phyloP scores from a whole-genome alignment of 37 sponge, comb jelly and placozoan species.

The Halisarca cf. caerulea region DNA sequence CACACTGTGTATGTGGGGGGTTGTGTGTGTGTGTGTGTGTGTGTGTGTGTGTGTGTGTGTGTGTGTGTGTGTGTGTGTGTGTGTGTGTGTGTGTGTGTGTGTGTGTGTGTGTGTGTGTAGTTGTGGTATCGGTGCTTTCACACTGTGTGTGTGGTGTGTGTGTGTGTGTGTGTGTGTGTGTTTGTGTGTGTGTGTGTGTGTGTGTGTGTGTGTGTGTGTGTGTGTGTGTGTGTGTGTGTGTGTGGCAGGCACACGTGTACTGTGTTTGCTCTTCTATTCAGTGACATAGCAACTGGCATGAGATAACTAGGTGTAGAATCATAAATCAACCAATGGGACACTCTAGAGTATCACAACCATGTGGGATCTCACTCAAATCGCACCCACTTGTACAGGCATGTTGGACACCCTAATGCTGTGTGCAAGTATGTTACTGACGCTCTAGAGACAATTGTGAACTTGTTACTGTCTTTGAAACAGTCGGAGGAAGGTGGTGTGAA shows the following conservation, averaged over 20 bases:
- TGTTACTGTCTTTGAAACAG: too few species aligned
- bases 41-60: slow-evolving; percentile 28
- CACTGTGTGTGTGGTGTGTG: not conserved
- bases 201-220: not conserved
- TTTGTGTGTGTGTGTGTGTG: not conserved
- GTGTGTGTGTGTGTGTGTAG: not conserved
- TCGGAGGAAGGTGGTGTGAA: too few species aligned
- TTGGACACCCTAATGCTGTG: not conserved
- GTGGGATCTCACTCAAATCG: too few species aligned
- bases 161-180: not conserved
- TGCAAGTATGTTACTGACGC: too few species aligned
- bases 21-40: not conserved
- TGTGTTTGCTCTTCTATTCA: too few species aligned
- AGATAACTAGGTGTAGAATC: too few species aligned
- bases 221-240: not conserved
- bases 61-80: not conserved
- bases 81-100: not conserved
- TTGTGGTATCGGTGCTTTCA: not conserved
- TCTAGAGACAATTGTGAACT: too few species aligned
- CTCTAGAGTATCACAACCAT: too few species aligned
- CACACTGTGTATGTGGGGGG: not conserved
- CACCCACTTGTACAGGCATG: too few species aligned
- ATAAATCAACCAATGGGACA: too few species aligned
- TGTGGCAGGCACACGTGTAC: not conserved
- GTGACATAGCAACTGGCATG: too few species aligned